phyloP scores from a whole-genome alignment of 1,140 invertebrate species.

The Sipha flava region DNA sequence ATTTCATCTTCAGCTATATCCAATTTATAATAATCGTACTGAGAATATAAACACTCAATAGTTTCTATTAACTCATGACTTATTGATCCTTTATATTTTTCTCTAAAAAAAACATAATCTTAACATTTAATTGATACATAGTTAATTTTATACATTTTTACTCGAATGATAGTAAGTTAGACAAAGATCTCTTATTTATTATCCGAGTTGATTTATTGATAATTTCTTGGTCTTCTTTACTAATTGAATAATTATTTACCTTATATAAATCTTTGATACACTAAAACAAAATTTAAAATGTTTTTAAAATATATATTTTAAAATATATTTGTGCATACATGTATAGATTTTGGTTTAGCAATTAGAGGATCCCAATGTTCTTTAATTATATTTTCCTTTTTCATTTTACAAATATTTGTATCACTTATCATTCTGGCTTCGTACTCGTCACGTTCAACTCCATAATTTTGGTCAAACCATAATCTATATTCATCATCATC shows the following conservation, averaged over 20 bases:
- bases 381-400: constrained; percentile 18
- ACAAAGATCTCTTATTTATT: constrained; percentile 7
- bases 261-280: constrained; percentile 4
- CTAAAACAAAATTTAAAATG: not conserved
- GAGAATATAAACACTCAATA: not conserved
- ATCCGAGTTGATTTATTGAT: not conserved
- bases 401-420: not conserved
- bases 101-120: too few relatives aligned
- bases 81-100: too few relatives aligned
- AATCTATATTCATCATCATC: constrained; percentile 25
- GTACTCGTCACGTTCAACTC: constrained; percentile 15
- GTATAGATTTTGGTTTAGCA: constrained; percentile 29
- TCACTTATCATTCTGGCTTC: not conserved
- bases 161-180: too few relatives aligned
- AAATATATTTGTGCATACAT: not conserved
- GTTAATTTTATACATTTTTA: not conserved
- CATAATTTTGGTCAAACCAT: not conserved
- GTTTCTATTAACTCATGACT: not conserved
- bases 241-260: constrained; percentile 1
- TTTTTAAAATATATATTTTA: not conserved
- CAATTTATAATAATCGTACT: constrained; percentile 13
- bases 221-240: not conserved
- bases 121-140: not conserved
- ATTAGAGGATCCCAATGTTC: constrained; percentile 33
- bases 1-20: constrained; percentile 23